Base-by-base conservation (phyloP, 2,113 vertebrate species). In the Oreotragus oreotragus region DNA sequence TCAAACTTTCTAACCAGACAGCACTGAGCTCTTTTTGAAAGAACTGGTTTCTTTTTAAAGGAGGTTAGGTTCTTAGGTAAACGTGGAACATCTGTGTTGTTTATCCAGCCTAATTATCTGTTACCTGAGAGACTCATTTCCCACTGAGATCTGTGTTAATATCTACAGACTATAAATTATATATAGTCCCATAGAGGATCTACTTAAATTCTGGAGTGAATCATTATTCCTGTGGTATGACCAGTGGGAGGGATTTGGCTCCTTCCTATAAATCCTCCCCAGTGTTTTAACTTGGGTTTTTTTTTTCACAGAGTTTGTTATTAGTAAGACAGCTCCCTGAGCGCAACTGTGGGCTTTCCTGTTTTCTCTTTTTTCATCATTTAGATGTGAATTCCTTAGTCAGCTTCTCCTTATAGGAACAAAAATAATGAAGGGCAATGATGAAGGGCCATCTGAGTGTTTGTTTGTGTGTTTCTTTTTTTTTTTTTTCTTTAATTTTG, bases 41-140 rank as follows among this genome's bases (percentile, higher is more conserved):
- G 88, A 97, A 1, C 79, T 90, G 77, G 45, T 84, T 97, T 98
- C 79, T 98, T 98, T 97, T 95, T 93, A 51, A 96, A 98, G 91
- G 77, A 97, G 60, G 64, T 96, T 77, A 28, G 92, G 60, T 97
- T 98, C 97, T 94, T 36, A 45, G 10, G 19, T 97, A 84, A 98
- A 97, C 83, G 88, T 92, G 55, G 47, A 96, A 91, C 80, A 58
- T 96, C 80, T 93, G 76, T 94, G 85, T 97, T 88, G 84, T 87
- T 91, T 77, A 39, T 13, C 86, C 58, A 84, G 57, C 47, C 73
- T 91, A 70, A 62, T 89, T 57, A 73, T 91, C 88, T 98, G 96
- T 91, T 81, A 57, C 5, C 97, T 62, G 45, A 92, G n/a, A 97
- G 23, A 60, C 81, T 70, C n/a, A 16, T 96, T 77, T 91, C 57